Conservation (phyloP, 2,113 vertebrate genomes). For the Ariopsis seemanni region DNA sequence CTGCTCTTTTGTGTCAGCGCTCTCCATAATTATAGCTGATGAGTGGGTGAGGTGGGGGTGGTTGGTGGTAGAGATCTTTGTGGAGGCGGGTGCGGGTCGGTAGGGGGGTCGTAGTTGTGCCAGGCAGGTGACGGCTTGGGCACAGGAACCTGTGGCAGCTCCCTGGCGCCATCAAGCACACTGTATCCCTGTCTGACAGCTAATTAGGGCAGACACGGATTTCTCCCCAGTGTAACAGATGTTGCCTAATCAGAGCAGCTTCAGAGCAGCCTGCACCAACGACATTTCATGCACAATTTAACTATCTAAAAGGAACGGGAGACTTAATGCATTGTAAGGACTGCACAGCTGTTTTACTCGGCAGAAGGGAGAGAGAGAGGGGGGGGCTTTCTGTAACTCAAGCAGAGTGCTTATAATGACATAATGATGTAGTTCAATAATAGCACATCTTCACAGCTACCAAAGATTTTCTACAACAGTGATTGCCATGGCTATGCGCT, state of each 20-base stretch:
- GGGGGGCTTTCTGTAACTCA: constrained; percentile 93
- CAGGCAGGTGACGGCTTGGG: constrained; percentile 92
- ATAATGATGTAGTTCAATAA: constrained; percentile 92
- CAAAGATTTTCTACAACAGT: constrained; percentile 75
- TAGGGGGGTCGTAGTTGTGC: constrained; percentile 78
- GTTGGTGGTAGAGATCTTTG: constrained; percentile 48
- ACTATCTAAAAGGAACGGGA: constrained; percentile 99
- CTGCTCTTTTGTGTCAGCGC: constrained; percentile 91
- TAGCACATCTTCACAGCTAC: constrained; percentile 76
- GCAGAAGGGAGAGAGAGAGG: constrained; percentile 63
- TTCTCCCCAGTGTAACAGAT: constrained; percentile 99
- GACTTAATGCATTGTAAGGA: constrained; percentile 99
- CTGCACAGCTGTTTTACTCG: constrained; percentile 99
- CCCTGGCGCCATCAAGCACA: constrained; percentile 96
- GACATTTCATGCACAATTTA: constrained; percentile 99
- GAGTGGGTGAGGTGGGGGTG: constrained; percentile 65
- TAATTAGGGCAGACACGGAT: constrained; percentile 99
- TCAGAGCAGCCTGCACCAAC: constrained; percentile 95
- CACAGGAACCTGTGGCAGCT: constrained; percentile 96
- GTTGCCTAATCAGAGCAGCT: constrained; percentile 99
- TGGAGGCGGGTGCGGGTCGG: constrained; percentile 71
- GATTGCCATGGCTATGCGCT: constrained; percentile 69
- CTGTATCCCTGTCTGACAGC: constrained; percentile 98
- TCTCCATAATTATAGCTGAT: constrained; percentile 96
- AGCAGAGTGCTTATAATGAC: constrained; percentile 98